Conservation (phyloP, 1,140 invertebrate genomes). For the Drosophila kohkoa region DNA sequence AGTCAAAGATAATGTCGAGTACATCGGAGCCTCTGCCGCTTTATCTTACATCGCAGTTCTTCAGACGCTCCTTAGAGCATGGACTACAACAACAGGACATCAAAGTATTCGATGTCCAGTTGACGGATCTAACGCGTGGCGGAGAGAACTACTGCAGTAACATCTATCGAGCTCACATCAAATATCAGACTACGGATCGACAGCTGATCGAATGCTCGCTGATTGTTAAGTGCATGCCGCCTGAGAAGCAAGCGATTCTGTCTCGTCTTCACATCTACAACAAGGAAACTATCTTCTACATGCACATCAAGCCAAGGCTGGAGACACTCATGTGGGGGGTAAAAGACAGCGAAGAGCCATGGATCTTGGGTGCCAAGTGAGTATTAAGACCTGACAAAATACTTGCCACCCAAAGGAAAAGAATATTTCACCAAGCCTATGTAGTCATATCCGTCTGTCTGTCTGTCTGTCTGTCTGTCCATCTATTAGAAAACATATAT, state of each 20-base stretch:
- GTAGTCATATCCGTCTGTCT: too few relatives aligned
- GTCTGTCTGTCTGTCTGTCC: too few relatives aligned
- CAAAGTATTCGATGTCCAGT: constrained; percentile 62
- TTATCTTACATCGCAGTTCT: constrained; percentile 68
- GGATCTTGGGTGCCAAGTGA: constrained; percentile 68
- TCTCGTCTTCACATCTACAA: constrained; percentile 73
- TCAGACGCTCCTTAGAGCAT: constrained; percentile 63
- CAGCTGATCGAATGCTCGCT: constrained; percentile 50
- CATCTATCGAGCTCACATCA: constrained; percentile 68
- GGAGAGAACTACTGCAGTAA: constrained; percentile 84
- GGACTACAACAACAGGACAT: constrained; percentile 66
- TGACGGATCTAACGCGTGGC: constrained; percentile 65
- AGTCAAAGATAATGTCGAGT: constrained; percentile 54
- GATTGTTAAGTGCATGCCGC: constrained; percentile 79
- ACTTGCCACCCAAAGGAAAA: too few relatives aligned
- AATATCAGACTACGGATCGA: constrained; percentile 49
- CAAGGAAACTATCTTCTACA: constrained; percentile 76
- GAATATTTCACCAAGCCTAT: too few relatives aligned
- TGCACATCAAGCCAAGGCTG: constrained; percentile 73
- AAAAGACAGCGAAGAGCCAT: constrained; percentile 2
- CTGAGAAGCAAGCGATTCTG: constrained; percentile 74
- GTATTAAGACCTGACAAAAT: not conserved
- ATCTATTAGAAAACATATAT: too few relatives aligned
- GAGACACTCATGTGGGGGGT: constrained; percentile 72
- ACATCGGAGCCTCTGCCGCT: constrained; percentile 54